Evolutionary conservation across 2,113 vertebrate genomes (phyloP), one percentile per base, ranked within the genome.

Genomic region (Panthera leo): DNA sequence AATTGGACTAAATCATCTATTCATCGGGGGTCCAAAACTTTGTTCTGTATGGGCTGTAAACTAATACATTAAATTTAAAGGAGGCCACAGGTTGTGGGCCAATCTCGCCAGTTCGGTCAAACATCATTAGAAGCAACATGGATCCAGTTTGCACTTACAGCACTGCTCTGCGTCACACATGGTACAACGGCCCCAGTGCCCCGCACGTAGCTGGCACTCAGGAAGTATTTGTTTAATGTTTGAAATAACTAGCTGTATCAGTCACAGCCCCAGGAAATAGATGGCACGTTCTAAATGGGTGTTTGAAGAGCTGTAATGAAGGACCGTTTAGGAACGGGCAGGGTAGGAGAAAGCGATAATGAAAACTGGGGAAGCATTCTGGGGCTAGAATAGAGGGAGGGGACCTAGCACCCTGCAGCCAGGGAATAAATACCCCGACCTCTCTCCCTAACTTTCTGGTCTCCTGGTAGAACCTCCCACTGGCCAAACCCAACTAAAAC

Each of bases 331-430:
- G 45, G n/a, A 42, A 27, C 3, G 0, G 39, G 4, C 34, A 45
- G 55, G 25, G 11, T n/a, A 8, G 7, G 11, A 53, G 39, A 76
- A 42, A 86, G 25, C 45, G 15, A 4, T 1, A 3, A 12, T 2
- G 1, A 18, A 14, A 42, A 27, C 0, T 4, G 36, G 29, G 0
- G 5, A 29, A 16, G 6, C 27, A 10, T 45, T 9, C 48, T n/a
- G 8, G 18, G 55, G n/a, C 34, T 21, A 19, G 18, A 68, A 3
- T 4, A 18, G 39, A 0, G 2, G 15, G 65, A 91, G 82, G 18
- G 23, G 5, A 16, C 5, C 45, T 2, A 18, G 63, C 48, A 25
- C 4, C 27, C 0, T 15, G 15, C 19, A 42, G 45, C 14, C 14
- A 23, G 34, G 31, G 39, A 51, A 13, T 29, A 29, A 71, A 53